A percentile compares a stretch with the other conserved stretches of the same genome.
phyloP scores from a whole-genome alignment of 1,140 invertebrate species.

The Schlechtendalia chinensis region DNA sequence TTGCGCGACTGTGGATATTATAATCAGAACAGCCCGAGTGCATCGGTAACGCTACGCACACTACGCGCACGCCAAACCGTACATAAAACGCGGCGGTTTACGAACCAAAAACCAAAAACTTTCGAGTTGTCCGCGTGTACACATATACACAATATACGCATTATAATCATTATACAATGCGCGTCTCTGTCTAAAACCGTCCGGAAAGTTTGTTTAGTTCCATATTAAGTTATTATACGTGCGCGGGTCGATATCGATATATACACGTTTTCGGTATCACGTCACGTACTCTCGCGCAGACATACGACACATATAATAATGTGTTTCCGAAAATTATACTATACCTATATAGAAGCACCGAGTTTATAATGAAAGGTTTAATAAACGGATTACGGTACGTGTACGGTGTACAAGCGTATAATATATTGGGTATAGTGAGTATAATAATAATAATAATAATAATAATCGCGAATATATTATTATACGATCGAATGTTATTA shows the following conservation, averaged over 20 bases:
- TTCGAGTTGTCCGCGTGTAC: no score
- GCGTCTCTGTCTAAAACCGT: neutral
- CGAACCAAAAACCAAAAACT: no score
- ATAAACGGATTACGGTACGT: neutral
- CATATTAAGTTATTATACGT: neutral
- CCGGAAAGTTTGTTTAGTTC: constrained; percentile 8
- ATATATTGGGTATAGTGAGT: neutral
- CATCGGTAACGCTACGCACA: no score
- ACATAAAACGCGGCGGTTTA: no score
- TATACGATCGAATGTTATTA: neutral
- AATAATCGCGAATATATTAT: neutral
- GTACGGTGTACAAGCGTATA: neutral
- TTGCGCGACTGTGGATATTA: no score
- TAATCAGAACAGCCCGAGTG: no score
- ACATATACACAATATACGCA: no score
- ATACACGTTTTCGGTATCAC: neutral
- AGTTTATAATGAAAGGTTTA: constrained; percentile 12
- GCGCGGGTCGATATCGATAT: neutral
- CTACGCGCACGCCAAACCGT: no score
- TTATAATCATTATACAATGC: no score
- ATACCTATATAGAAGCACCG: neutral
- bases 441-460: no score
- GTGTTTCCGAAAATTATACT: neutral
- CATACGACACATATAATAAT: neutral
- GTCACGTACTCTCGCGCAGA: neutral